These are phyloP conservation scores for Drosophila prostipennis DNA, from an alignment of 2,888 invertebrate species.

Conservation along the genomic window DNA sequence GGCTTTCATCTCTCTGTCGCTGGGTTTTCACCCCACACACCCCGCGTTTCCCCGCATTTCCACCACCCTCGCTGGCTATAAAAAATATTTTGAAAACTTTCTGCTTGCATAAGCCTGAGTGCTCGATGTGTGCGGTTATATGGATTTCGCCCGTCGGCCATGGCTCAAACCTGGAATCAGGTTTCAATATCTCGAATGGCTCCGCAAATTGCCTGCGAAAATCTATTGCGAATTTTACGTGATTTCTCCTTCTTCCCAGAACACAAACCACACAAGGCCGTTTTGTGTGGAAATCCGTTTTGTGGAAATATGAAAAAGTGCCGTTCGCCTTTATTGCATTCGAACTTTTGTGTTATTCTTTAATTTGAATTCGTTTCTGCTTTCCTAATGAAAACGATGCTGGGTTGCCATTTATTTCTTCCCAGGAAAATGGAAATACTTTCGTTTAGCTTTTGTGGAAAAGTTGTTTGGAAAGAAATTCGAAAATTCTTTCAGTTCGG, in stretches of 20 bases:
- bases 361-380: conserved; percentile 18
- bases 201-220: conserved; percentile 44
- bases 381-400: conserved; percentile 18
- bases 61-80: conserved; percentile 9
- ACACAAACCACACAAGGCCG: neutral
- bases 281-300: conserved; percentile 34
- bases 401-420: neutral
- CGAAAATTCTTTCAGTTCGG: conserved; percentile 1
- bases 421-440: neutral
- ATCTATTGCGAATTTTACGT: conserved; percentile 40
- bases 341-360: conserved; percentile 35
- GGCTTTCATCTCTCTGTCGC: conserved; percentile 42
- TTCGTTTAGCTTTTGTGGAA: neutral
- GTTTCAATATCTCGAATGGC: conserved; percentile 32
- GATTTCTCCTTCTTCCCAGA: conserved; percentile 17
- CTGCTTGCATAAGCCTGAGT: conserved; percentile 30
- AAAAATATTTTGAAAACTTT: conserved; percentile 39
- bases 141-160: conserved; percentile 3
- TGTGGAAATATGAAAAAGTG: conserved; percentile 15
- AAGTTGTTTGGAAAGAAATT: conserved; percentile 4
- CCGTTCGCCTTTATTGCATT: conserved; percentile 22
- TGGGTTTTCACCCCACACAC: conserved; percentile 6
- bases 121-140: conserved; percentile 23
- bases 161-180: conserved; percentile 13
- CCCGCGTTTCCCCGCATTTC: neutral